Conservation (phyloP, 2,888 invertebrate species). For the Latrodectus elegans region DNA sequence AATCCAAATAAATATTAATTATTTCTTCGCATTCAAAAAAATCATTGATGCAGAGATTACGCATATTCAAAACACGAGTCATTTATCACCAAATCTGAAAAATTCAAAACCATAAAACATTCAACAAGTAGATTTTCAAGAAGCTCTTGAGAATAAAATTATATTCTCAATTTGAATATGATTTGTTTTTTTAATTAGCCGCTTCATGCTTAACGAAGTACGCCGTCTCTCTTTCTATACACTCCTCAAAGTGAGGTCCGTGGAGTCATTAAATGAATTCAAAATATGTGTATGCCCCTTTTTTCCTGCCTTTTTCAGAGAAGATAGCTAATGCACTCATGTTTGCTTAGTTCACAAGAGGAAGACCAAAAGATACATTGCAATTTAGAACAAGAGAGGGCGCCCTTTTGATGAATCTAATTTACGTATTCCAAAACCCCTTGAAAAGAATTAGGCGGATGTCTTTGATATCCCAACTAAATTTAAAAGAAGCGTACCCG, state of each 20-base stretch:
- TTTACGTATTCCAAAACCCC: slow-evolving; percentile 23
- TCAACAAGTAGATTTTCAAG: slow-evolving; percentile 40
- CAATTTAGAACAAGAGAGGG: slow-evolving; percentile 22
- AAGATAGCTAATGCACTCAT: slow-evolving; percentile 17
- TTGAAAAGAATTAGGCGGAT: slow-evolving; percentile 27
- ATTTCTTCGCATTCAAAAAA: no score
- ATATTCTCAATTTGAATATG: slow-evolving; percentile 53
- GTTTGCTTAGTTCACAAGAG: slow-evolving; percentile 29
- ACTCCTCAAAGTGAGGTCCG: slow-evolving; percentile 51
- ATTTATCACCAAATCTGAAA: slow-evolving; percentile 25
- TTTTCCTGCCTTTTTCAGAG: slow-evolving; percentile 22
- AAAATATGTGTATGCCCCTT: slow-evolving; percentile 6
- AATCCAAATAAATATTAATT: no score
- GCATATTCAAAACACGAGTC: background rate
- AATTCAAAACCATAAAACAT: background rate
- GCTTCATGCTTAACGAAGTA: slow-evolving; percentile 43
- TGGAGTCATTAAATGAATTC: slow-evolving; percentile 52
- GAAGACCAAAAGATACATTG: slow-evolving; percentile 33
- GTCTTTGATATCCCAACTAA: slow-evolving; percentile 24
- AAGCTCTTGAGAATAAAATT: slow-evolving; percentile 34
- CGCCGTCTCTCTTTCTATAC: slow-evolving; percentile 25
- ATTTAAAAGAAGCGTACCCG: background rate
- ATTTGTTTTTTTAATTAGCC: slow-evolving; percentile 63
- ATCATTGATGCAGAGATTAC: background rate
- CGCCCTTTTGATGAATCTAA: slow-evolving; percentile 47